A percentile compares a stretch with the other conserved stretches of the same genome.
phyloP scores from a whole-genome alignment of 2,797 vertebrate genomes.

The Semaprochilodus insignis region DNA sequence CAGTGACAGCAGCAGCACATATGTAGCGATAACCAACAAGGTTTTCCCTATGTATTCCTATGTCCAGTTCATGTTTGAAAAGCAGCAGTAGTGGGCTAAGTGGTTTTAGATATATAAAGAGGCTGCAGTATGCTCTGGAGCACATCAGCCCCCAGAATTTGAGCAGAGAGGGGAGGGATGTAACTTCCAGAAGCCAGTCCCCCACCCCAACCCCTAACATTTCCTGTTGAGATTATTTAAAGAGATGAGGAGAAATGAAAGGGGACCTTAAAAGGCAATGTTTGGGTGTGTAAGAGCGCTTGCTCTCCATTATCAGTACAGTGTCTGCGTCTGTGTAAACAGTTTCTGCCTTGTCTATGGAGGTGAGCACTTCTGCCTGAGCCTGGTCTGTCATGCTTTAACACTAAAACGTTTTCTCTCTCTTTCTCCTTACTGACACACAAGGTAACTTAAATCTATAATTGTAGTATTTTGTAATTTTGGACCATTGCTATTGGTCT shows the following conservation, averaged over 20 bases:
- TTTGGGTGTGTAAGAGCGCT: constrained; percentile 74
- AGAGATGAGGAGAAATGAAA: constrained; percentile 72
- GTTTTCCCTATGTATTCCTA: background rate
- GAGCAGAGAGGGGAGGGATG: constrained; percentile 31
- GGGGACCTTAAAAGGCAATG: constrained; percentile 83
- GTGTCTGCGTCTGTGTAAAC: constrained; percentile 65
- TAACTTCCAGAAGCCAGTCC: constrained; percentile 37
- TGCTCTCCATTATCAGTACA: constrained; percentile 74
- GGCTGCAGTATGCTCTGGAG: constrained; percentile 16
- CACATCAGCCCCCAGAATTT: constrained; percentile 17
- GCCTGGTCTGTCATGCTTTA: constrained; percentile 17
- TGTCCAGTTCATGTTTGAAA: background rate
- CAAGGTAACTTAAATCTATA: background rate
- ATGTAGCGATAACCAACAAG: background rate
- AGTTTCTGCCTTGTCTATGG: constrained; percentile 49
- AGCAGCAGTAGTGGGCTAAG: background rate
- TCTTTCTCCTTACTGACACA: background rate
- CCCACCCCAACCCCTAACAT: constrained; percentile 43
- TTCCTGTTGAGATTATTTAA: constrained; percentile 77
- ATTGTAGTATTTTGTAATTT: background rate
- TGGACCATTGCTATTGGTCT: too few species aligned
- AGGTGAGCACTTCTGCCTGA: constrained; percentile 48
- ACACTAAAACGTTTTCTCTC: background rate
- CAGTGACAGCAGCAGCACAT: background rate
- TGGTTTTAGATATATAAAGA: background rate